Evolutionary conservation across 1,140 invertebrate species (phyloP).

Genomic region (Chionoecetes opilio): DNA sequence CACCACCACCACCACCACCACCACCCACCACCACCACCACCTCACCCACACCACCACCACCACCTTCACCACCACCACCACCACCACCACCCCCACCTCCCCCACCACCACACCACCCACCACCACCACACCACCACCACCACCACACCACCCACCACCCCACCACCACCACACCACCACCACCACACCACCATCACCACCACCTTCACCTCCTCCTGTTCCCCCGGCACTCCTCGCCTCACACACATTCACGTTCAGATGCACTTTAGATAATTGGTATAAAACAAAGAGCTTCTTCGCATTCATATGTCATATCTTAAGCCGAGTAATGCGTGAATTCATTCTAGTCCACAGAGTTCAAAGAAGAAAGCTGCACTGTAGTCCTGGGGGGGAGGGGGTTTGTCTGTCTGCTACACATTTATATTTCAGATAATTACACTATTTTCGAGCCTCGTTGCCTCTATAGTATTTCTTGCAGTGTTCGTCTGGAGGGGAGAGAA

Average conservation of each 20-base stretch:
- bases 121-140: too few species aligned
- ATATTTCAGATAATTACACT: neutral
- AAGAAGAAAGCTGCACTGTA: constrained; percentile 35
- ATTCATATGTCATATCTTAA: constrained; percentile 71
- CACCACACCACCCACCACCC: too few species aligned
- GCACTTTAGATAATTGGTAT: constrained; percentile 76
- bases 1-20: too few species aligned
- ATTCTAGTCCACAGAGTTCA: constrained; percentile 51
- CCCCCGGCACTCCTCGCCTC: constrained; percentile 32
- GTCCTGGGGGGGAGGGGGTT: neutral
- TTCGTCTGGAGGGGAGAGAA: neutral
- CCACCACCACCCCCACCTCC: neutral
- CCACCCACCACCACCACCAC: neutral
- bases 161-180: neutral
- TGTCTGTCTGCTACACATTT: neutral
- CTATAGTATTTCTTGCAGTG: neutral
- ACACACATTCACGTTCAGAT: constrained; percentile 67
- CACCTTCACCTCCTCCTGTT: neutral
- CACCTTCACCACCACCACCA: neutral
- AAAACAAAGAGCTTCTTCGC: constrained; percentile 65
- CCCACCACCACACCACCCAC: too few species aligned
- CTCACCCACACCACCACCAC: neutral
- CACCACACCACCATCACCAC: neutral
- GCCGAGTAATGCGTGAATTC: constrained; percentile 51
- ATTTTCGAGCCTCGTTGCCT: constrained; percentile 1